Evolutionary conservation across 1,140 invertebrate genomes (phyloP), one percentile per base, ranked within the genome.

Genomic region (Drusus annulatus): DNA sequence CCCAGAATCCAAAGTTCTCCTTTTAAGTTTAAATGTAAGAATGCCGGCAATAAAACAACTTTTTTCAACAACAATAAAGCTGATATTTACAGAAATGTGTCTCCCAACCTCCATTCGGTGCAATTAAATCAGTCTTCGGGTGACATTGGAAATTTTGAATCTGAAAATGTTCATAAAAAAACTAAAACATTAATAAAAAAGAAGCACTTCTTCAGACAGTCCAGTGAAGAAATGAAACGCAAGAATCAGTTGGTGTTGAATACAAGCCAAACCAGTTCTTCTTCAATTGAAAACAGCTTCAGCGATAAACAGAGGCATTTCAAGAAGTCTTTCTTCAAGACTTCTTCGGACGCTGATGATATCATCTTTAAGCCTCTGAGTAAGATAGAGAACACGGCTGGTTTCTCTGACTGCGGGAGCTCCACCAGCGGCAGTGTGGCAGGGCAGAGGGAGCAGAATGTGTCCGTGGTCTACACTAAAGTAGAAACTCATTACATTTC

Each of bases 201-300:
- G 50, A 45, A 17, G 21, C 36, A 62, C n/a, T 36, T 77, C 1
- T 65, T 60, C 36, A 77, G 52, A 21, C 60, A 62, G 60, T 68
- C 76, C 7, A n/a, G 6, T 17, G 76, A 68, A 25, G 76, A 78
- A 56, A 51, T 65, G 50, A 78, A 68, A 25, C 15, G 23, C 10
- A 78, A 51, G n/a, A 78, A 69, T 78, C 21, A 78, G 28, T 25
- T 5, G n/a, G 10, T 56, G 13, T 65, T 68, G 10, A 25, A 78
- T 51, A 78, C 15, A 16, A 65, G 76, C 25, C 21, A 65, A 78
- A 50, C 31, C 23, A 78, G 76, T 69, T 52, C 76, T 16, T 78
- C 76, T 21, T 78, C 76, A 15, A 78, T 78, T 28, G 76, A 78
- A 69, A 78, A 78, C 52, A 65, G 45, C 7, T 54, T 17, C 16